phyloP scores from a whole-genome alignment of 2,888 invertebrate genomes.

The Biston stratarius region DNA sequence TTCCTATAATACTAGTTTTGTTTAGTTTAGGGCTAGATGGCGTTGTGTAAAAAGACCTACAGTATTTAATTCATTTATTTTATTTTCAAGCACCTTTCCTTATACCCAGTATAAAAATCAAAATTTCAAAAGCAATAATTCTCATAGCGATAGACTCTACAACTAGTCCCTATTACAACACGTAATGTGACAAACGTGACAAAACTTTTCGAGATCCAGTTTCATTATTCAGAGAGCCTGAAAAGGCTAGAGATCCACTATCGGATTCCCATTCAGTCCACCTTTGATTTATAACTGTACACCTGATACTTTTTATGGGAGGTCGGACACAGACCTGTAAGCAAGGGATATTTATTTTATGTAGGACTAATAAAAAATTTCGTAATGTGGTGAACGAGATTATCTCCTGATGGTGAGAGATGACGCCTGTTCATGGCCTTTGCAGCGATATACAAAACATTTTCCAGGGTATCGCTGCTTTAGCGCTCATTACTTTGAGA shows the following conservation, averaged over 20 bases:
- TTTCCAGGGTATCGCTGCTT: too few species aligned
- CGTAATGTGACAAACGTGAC: constrained; percentile 43
- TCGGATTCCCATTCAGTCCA: constrained; percentile 41
- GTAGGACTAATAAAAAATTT: not conserved
- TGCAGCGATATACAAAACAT: too few species aligned
- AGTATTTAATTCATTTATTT: too few species aligned
- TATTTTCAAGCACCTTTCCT: too few species aligned
- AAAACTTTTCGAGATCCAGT: constrained; percentile 44
- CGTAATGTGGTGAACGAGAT: too few species aligned
- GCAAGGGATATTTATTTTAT: constrained; percentile 31
- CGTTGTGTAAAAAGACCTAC: too few species aligned
- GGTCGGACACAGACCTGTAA: constrained; percentile 19
- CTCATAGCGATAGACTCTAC: not conserved
- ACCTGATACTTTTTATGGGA: constrained; percentile 38
- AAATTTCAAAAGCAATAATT: not conserved
- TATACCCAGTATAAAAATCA: too few species aligned
- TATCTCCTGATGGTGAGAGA: too few species aligned
- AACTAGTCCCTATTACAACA: constrained; percentile 32
- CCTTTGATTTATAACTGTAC: constrained; percentile 45
- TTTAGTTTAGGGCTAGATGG: too few species aligned
- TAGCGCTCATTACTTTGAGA: too few species aligned
- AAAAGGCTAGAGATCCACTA: constrained; percentile 42
- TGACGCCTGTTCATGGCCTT: too few species aligned
- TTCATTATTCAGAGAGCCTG: constrained; percentile 60
- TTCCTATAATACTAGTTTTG: too few species aligned